phyloP scores from a whole-genome alignment of 2,113 vertebrate genomes.

The Empidonax alnorum region DNA sequence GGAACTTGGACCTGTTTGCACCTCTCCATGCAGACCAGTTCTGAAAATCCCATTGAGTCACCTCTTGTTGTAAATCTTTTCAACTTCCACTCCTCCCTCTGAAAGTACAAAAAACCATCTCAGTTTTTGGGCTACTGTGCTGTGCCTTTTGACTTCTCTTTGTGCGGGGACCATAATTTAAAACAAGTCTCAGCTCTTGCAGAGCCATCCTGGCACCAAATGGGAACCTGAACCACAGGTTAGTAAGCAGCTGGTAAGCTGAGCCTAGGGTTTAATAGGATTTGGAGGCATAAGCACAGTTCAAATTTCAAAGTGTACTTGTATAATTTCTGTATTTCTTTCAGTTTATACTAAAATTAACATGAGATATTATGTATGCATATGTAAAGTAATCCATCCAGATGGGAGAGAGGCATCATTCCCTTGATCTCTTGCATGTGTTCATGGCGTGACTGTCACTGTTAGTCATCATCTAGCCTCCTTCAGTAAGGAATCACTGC shows the following conservation, averaged over 20 bases:
- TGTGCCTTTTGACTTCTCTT: background rate
- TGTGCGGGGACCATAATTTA: background rate
- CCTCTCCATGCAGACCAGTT: background rate
- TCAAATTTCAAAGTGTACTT: background rate
- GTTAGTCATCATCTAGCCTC: background rate
- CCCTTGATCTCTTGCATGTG: background rate
- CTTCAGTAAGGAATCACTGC: background rate
- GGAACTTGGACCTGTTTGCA: background rate
- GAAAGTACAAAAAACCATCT: background rate
- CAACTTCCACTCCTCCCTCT: background rate
- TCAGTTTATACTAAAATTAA: background rate
- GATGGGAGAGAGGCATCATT: background rate
- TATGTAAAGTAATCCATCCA: background rate
- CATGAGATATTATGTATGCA: fast-evolving
- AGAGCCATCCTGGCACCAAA: background rate
- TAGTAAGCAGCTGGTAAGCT: background rate
- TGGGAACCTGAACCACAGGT: background rate
- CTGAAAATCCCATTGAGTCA: slow-evolving; percentile 28
- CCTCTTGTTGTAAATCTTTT: background rate
- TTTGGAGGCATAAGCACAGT: background rate
- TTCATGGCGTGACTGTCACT: background rate
- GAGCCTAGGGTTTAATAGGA: background rate
- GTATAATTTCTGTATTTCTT: background rate
- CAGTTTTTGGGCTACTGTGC: background rate
- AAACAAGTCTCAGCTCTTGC: background rate